A percentile compares a stretch with the other conserved stretches of the same genome.
phyloP scores from a whole-genome alignment of 2,113 vertebrate species.

The Nycticorax nycticorax region DNA sequence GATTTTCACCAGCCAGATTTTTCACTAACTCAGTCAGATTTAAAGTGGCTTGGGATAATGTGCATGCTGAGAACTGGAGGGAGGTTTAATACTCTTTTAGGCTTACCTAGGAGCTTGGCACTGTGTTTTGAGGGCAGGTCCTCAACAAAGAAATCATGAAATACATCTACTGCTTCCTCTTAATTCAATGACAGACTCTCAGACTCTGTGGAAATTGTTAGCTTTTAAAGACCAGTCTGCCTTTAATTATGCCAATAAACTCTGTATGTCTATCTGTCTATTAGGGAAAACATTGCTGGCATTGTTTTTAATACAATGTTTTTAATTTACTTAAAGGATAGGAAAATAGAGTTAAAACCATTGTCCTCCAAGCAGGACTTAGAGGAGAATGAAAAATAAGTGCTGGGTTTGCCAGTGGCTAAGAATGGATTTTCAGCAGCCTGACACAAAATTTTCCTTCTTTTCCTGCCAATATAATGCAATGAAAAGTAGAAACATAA shows the following conservation, averaged over 20 bases:
- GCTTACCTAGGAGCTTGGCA: background rate
- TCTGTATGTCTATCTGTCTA: slow-evolving; percentile 19
- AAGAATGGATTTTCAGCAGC: slow-evolving; percentile 12
- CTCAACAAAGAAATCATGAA: background rate
- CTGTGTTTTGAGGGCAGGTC: background rate
- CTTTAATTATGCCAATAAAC: slow-evolving; percentile 54
- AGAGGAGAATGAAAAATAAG: background rate
- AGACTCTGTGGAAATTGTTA: slow-evolving; percentile 17
- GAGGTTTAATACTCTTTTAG: background rate
- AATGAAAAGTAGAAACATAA: slow-evolving; percentile 27
- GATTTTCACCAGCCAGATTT: background rate
- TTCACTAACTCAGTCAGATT: background rate
- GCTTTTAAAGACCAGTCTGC: slow-evolving; percentile 38
- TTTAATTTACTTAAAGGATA: slow-evolving; percentile 50
- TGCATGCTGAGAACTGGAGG: background rate
- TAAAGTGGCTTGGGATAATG: background rate
- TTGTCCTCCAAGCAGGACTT: slow-evolving; percentile 21
- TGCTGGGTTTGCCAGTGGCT: slow-evolving; percentile 5
- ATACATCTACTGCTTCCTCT: slow-evolving; percentile 2
- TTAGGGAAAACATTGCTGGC: slow-evolving; percentile 52
- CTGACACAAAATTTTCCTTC: slow-evolving; percentile 5
- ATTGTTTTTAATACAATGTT: slow-evolving; percentile 49
- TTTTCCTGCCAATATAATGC: slow-evolving; percentile 42
- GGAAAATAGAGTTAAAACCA: slow-evolving; percentile 46
- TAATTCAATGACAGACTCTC: slow-evolving; percentile 23